Evolutionary conservation across 2,797 vertebrate genomes (phyloP).

Genomic region (Esox lucius): DNA sequence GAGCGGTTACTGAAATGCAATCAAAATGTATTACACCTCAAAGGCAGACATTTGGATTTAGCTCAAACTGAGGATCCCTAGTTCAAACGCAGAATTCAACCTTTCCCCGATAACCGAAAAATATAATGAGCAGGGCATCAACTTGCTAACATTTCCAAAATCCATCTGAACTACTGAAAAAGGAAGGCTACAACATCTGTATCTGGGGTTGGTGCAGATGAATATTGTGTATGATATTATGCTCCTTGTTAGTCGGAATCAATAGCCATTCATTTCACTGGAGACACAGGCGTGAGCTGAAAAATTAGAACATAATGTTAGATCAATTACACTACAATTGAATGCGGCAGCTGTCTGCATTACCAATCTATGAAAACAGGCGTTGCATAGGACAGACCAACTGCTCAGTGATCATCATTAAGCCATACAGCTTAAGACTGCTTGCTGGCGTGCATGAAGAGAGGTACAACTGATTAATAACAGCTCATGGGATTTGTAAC

Average conservation of each 20-base stretch:
- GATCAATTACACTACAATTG: constrained; percentile 37
- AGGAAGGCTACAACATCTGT: constrained; percentile 19
- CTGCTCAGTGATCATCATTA: constrained; percentile 44
- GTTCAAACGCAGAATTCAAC: no score
- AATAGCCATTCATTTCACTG: constrained; percentile 38
- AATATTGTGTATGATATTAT: constrained; percentile 18
- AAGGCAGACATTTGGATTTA: constrained; percentile 23
- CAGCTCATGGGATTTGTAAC: constrained; percentile 17
- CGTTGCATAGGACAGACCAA: constrained; percentile 48
- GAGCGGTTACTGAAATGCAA: constrained; percentile 11
- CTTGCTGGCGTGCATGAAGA: constrained; percentile 17
- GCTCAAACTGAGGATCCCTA: background rate
- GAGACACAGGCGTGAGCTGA: constrained; percentile 33
- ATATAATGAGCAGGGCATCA: background rate
- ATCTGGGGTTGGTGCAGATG: constrained; percentile 19
- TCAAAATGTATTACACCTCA: constrained; percentile 12
- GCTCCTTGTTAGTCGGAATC: constrained; percentile 39
- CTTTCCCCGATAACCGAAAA: constrained; percentile 4
- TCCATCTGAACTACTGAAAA: no score
- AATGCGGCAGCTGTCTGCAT: constrained; percentile 56
- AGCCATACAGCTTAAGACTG: constrained; percentile 4
- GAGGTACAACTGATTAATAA: constrained; percentile 18
- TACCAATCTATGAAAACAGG: constrained; percentile 47
- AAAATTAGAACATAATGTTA: constrained; percentile 33
- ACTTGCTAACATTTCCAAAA: constrained; percentile 18